phyloP scores from a whole-genome alignment of 2,888 invertebrate genomes.

The Timema podura region DNA sequence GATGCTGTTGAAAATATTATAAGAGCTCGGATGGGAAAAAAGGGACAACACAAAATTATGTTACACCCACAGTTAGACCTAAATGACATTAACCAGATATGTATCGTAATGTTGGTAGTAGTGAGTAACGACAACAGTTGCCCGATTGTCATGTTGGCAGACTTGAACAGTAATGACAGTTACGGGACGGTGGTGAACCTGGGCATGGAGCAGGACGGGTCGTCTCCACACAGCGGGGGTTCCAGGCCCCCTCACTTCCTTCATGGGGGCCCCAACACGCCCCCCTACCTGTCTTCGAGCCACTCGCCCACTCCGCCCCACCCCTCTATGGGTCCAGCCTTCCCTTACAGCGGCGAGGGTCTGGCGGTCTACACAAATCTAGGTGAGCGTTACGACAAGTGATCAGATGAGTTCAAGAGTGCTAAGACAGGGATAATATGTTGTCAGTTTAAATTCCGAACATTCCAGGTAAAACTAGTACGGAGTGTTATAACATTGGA shows the following conservation, averaged over 20 bases:
- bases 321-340: constrained; percentile 49
- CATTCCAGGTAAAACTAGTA: no score
- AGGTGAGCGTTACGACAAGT: constrained; percentile 51
- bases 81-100: no score
- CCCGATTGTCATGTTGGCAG: constrained; percentile 46
- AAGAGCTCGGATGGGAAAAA: no score
- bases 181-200: constrained; percentile 80
- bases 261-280: constrained; percentile 61
- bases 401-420: no score
- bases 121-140: no score
- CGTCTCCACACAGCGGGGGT: constrained; percentile 61
- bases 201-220: constrained; percentile 73
- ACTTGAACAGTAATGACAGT: constrained; percentile 81
- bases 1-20: no score
- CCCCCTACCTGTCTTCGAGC: constrained; percentile 67
- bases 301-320: constrained; percentile 50
- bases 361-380: constrained; percentile 81
- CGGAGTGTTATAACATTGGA: no score
- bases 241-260: constrained; percentile 57
- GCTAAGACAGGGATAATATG: no score
- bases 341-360: constrained; percentile 72
- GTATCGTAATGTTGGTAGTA: no score
- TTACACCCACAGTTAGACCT: no score
- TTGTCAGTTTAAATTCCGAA: no score
- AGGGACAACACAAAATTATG: no score